Conservation (phyloP, 1,140 invertebrate genomes). For the Trichonephila clavipes region DNA sequence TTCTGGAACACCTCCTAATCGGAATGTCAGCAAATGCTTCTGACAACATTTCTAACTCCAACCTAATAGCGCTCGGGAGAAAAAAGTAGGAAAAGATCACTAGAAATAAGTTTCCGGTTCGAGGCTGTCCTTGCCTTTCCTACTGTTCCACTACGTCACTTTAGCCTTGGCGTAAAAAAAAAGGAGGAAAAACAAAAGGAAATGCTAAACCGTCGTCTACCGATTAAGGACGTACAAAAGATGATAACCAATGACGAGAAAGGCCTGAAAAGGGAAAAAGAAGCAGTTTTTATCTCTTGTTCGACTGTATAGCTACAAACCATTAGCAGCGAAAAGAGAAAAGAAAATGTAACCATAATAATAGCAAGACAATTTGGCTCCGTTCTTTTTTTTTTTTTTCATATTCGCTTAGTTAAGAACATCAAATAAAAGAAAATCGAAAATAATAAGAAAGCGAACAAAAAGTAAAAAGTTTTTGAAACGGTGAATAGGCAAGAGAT, state of each 20-base stretch:
- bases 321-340: neutral
- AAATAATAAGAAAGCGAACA: neutral
- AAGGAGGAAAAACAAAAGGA: slow-evolving; percentile 37
- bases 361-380: slow-evolving; percentile 16
- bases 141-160: slow-evolving; percentile 34
- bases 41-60: neutral
- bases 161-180: slow-evolving; percentile 34
- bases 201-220: slow-evolving; percentile 27
- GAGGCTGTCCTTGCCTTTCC: neutral
- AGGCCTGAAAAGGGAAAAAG: slow-evolving; percentile 15
- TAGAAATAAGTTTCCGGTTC: neutral
- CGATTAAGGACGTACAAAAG: slow-evolving; percentile 48
- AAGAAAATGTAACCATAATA: slow-evolving; percentile 12
- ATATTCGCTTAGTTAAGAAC: neutral
- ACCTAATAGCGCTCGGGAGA: neutral
- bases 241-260: slow-evolving; percentile 35
- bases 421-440: neutral
- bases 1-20: neutral
- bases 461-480: neutral
- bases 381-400: neutral
- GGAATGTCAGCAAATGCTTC: neutral
- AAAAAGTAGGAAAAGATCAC: slow-evolving; percentile 1
- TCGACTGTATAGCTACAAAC: slow-evolving; percentile 8
- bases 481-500: slow-evolving; percentile 13
- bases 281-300: slow-evolving; percentile 45